A percentile compares a stretch with the other conserved stretches of the same genome.
Evolutionary conservation across 2,113 vertebrate species (phyloP).

Genomic region (Rhineura floridana): DNA sequence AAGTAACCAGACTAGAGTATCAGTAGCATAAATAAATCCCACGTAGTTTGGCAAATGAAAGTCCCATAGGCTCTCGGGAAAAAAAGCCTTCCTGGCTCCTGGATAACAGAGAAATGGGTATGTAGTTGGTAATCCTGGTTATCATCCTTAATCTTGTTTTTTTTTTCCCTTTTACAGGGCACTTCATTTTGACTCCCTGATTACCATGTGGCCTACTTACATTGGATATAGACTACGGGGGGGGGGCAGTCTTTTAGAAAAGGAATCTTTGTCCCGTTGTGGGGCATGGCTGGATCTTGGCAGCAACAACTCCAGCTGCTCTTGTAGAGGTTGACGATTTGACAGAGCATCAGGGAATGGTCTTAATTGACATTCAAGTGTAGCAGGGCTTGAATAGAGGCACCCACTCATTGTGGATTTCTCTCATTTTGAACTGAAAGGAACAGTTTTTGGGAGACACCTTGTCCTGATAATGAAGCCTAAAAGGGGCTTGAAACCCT

Average conservation of each 20-base stretch:
- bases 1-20: not conserved
- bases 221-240: not conserved
- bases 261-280: not conserved
- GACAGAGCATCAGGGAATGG: not conserved
- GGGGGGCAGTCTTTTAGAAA: not conserved
- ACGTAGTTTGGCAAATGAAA: not conserved
- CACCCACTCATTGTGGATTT: not conserved
- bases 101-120: not conserved
- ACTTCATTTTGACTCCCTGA: not conserved
- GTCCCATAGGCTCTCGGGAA: not conserved
- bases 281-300: conserved; percentile 28
- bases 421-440: not conserved
- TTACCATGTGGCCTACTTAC: not conserved
- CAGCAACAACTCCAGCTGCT: not conserved
- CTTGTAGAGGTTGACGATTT: not conserved
- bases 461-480: not conserved
- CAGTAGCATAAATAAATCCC: not conserved
- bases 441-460: not conserved
- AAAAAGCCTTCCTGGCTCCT: too few species aligned
- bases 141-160: not conserved
- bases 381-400: not conserved
- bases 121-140: not conserved
- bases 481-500: not conserved
- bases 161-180: not conserved
- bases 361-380: not conserved